A percentile compares a stretch with the other conserved stretches of the same genome.
Conservation (phyloP, 2,888 invertebrate genomes). For the Dexiosoma caninum region DNA sequence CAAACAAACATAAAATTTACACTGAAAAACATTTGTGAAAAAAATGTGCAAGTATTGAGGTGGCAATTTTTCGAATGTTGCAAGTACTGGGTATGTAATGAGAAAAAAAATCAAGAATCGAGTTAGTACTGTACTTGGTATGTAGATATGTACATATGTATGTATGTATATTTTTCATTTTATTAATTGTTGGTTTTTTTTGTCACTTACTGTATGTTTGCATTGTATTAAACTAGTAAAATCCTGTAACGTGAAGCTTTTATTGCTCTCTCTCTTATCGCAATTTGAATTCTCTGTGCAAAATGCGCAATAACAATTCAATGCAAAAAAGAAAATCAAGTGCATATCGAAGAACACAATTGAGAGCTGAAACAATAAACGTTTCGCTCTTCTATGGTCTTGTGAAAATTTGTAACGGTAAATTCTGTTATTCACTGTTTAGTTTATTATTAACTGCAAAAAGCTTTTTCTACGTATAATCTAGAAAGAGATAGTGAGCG, state of each 20-base stretch:
- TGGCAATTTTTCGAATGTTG: too few species aligned
- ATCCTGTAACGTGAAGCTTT: background rate
- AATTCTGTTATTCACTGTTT: background rate
- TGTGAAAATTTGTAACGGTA: background rate
- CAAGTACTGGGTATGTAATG: too few species aligned
- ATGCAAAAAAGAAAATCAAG: background rate
- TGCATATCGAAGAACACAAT: background rate
- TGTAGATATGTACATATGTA: too few species aligned
- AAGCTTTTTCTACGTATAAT: constrained; percentile 5
- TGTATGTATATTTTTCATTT: background rate
- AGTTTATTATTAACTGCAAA: constrained; percentile 3
- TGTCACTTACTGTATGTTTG: constrained; percentile 24
- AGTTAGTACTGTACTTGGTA: too few species aligned
- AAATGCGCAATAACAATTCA: constrained; percentile 35
- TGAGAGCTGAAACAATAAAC: background rate
- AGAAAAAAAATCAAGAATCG: too few species aligned
- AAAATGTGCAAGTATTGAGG: too few species aligned
- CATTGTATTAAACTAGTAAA: background rate
- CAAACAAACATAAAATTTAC: too few species aligned
- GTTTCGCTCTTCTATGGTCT: background rate
- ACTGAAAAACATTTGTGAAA: too few species aligned
- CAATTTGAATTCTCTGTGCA: background rate
- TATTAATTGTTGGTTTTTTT: too few species aligned
- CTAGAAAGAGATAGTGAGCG: background rate
- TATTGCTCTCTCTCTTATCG: background rate